Conservation (phyloP, 2,113 vertebrate species). For the Lepidothrix coronata region DNA sequence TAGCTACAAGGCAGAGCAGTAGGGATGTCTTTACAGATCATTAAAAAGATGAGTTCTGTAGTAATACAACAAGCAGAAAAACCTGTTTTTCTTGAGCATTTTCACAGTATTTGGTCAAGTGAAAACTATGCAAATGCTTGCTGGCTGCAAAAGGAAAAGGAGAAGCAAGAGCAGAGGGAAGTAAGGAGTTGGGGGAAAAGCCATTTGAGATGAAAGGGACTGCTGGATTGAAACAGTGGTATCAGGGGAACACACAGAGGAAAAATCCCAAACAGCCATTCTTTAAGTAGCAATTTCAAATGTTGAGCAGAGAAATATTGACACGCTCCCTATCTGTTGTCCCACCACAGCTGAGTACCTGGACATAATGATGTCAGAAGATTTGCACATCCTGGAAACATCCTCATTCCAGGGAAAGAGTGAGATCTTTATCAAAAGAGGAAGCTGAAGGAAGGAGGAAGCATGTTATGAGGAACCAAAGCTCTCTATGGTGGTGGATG, state of each 20-base stretch:
- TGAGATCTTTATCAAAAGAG: neutral
- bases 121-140: slow-evolving; percentile 3
- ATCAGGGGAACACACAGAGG: neutral
- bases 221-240: neutral
- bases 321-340: accelerated
- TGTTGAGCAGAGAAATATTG: neutral
- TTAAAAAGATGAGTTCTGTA: neutral
- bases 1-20: neutral
- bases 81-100: slow-evolving; percentile 24
- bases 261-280: neutral
- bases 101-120: slow-evolving; percentile 13
- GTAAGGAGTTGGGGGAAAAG: neutral
- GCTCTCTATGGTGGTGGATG: neutral
- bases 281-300: neutral
- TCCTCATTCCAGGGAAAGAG: neutral
- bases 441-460: neutral
- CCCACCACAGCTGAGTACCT: neutral
- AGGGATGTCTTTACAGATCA: neutral
- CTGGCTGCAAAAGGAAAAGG: slow-evolving; percentile 2
- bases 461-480: neutral
- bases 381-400: neutral
- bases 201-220: neutral
- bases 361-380: neutral
- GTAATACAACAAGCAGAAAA: neutral
- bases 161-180: neutral